Evolutionary conservation across 2,797 vertebrate genomes (phyloP).

Genomic region (Bufotes viridis): DNA sequence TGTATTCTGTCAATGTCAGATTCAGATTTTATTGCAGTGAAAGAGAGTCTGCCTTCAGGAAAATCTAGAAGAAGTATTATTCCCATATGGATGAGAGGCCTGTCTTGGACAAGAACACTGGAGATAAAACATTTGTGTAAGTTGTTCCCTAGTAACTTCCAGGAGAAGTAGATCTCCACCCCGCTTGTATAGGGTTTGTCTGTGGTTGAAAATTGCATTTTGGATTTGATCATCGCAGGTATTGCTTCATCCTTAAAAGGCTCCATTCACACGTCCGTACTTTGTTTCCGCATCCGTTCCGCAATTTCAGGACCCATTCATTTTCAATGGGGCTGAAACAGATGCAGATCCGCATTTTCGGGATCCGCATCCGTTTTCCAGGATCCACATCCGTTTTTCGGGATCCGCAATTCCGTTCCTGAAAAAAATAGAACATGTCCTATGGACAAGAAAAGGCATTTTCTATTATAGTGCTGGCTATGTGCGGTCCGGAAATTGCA

Average conservation of each 20-base stretch:
- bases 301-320: no score
- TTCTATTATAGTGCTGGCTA: no score
- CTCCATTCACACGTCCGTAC: no score
- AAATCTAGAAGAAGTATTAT: background rate
- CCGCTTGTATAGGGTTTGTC: background rate
- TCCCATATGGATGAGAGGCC: background rate
- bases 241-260: background rate
- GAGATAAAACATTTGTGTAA: background rate
- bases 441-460: no score
- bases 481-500: no score
- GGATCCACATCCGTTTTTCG: no score
- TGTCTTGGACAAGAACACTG: background rate
- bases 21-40: background rate
- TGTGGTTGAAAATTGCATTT: background rate
- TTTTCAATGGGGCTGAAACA: no score
- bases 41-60: background rate
- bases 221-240: background rate
- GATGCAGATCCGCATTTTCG: no score
- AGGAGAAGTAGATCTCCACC: background rate
- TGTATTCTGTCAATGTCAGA: constrained; percentile 12
- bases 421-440: no score
- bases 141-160: background rate
- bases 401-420: no score
- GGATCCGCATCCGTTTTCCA: no score
- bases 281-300: no score